Conservation (phyloP, 2,888 invertebrate genomes). For the Heliconius charithonia region DNA sequence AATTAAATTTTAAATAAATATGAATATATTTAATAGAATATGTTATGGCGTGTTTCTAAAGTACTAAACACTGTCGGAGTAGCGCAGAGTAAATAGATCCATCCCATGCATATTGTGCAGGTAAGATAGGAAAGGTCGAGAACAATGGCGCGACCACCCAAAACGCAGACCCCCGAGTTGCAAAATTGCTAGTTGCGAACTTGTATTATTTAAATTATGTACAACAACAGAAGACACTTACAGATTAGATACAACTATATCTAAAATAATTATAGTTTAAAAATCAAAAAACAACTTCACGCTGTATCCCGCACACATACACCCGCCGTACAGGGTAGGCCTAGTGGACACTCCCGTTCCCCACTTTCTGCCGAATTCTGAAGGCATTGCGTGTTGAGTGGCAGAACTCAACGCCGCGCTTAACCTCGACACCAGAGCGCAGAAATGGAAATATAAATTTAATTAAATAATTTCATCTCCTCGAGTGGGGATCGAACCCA, state of each 20-base stretch:
- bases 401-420: too few relatives aligned
- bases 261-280: too few relatives aligned
- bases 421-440: too few relatives aligned
- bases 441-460: too few relatives aligned
- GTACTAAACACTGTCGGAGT: background rate
- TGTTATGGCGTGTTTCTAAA: background rate
- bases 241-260: background rate
- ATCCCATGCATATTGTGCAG: background rate
- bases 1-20: background rate
- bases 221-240: background rate
- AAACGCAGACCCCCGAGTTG: conserved; percentile 12
- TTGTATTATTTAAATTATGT: conserved; percentile 14
- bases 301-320: too few relatives aligned
- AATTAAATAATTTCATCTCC: too few relatives aligned
- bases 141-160: conserved; percentile 20
- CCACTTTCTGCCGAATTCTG: too few relatives aligned
- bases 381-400: too few relatives aligned
- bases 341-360: too few relatives aligned
- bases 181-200: conserved; percentile 4
- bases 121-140: conserved; percentile 20
- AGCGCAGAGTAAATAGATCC: background rate
- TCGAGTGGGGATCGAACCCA: too few relatives aligned
- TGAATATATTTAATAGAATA: background rate
- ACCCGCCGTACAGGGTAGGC: too few relatives aligned
- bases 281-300: too few relatives aligned